phyloP scores from a whole-genome alignment of 2,797 vertebrate species.

The Euphonia xanthogaster region DNA sequence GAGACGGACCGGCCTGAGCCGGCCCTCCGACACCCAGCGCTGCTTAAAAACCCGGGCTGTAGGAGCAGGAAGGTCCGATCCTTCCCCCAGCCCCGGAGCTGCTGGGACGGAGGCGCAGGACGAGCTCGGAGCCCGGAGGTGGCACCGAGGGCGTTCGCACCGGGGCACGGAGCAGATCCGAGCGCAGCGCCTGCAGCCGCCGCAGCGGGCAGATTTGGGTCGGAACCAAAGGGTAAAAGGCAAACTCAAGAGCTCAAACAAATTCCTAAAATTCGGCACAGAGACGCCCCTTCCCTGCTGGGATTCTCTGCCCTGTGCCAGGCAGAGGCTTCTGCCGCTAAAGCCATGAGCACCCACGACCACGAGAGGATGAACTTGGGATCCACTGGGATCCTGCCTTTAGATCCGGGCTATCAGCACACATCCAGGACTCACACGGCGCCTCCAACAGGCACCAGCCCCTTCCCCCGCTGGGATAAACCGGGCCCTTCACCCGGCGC shows the following conservation, averaged over 20 bases:
- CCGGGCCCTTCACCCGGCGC: neutral
- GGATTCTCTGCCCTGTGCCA: neutral
- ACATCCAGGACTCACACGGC: accelerated
- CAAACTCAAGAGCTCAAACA: accelerated
- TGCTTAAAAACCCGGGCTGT: accelerated
- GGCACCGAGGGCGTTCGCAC: neutral
- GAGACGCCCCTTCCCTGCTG: neutral
- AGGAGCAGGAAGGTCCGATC: accelerated
- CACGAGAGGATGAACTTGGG: neutral
- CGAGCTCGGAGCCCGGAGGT: accelerated
- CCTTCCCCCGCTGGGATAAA: neutral
- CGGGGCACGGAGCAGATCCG: neutral
- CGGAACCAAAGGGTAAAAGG: neutral
- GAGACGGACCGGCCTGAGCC: neutral
- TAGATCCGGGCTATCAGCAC: neutral
- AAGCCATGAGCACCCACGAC: accelerated
- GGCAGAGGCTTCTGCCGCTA: neutral
- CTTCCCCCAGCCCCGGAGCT: neutral
- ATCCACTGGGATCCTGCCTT: neutral
- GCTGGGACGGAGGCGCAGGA: neutral
- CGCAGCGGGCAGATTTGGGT: accelerated
- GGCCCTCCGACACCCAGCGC: neutral
- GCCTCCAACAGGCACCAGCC: neutral
- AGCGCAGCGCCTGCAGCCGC: neutral
- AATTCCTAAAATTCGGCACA: neutral